Conservation (phyloP, 2,113 vertebrate species). For the Festucalex cinctus region DNA sequence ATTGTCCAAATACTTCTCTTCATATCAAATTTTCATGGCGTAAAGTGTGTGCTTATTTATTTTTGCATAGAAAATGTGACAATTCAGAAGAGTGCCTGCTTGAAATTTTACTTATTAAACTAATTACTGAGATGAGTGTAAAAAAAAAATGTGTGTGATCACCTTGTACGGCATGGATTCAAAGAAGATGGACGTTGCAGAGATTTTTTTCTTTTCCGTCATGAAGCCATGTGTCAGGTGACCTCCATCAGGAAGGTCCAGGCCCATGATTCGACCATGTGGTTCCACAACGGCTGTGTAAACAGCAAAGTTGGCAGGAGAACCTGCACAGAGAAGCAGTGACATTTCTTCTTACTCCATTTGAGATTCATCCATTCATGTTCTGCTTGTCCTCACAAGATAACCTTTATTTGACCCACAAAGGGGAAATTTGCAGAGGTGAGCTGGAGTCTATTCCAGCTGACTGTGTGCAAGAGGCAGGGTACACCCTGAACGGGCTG, state of each 20-base stretch:
- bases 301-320: conserved; percentile 91
- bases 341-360: not conserved
- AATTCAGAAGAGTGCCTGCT: not conserved
- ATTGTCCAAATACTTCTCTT: no score
- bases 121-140: not conserved
- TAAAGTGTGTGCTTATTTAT: no score
- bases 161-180: conserved; percentile 99
- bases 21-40: no score
- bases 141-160: not conserved
- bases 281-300: conserved; percentile 93
- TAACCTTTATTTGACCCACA: no score
- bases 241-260: conserved; percentile 93
- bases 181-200: conserved; percentile 94
- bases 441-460: not conserved
- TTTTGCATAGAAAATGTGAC: no score
- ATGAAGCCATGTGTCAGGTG: conserved; percentile 97
- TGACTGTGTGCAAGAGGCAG: no score
- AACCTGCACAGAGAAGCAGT: conserved; percentile 74
- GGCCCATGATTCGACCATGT: conserved; percentile 95
- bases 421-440: not conserved
- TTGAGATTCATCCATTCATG: not conserved
- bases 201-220: conserved; percentile 97
- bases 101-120: not conserved
- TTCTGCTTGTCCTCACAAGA: not conserved
- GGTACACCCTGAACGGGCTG: not conserved